Conservation (phyloP, 2,113 vertebrate species). For the Ceratotherium simum region DNA sequence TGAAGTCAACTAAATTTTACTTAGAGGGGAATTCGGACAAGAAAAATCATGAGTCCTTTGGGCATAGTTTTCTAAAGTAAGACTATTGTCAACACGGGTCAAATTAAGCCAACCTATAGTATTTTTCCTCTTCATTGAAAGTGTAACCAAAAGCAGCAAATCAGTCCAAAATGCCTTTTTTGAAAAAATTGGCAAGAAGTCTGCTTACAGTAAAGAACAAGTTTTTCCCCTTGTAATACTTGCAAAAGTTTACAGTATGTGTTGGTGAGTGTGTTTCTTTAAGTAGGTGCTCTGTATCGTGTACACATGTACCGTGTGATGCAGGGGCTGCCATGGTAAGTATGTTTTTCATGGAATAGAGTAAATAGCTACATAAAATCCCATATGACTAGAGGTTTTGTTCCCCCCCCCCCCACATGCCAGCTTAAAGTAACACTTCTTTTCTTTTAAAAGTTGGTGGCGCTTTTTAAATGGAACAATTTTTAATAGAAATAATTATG, state of each 20-base stretch:
- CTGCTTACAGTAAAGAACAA: conserved; percentile 62
- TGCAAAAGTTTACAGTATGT: conserved; percentile 87
- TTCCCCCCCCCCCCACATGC: background rate
- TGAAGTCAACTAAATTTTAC: conserved; percentile 68
- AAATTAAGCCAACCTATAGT: conserved; percentile 64
- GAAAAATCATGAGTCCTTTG: conserved; percentile 60
- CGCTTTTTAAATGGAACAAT: conserved; percentile 51
- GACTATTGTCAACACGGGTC: conserved; percentile 69
- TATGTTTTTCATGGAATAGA: conserved; percentile 89
- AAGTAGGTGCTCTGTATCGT: conserved; percentile 91
- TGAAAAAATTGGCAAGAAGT: conserved; percentile 71
- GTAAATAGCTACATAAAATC: conserved; percentile 77
- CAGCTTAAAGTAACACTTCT: conserved; percentile 53
- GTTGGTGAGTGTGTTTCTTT: conserved; percentile 92
- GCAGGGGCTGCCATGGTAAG: conserved; percentile 91
- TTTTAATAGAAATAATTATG: conserved; percentile 63
- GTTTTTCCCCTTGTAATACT: conserved; percentile 82
- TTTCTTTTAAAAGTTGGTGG: conserved; percentile 57
- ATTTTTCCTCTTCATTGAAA: conserved; percentile 55
- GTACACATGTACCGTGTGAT: conserved; percentile 89
- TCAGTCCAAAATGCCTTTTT: conserved; percentile 51
- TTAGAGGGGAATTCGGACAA: conserved; percentile 2
- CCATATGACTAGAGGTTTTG: conserved; percentile 55
- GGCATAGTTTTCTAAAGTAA: conserved; percentile 67
- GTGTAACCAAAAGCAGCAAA: conserved; percentile 61